Percentiles rank a stretch among this genome's conserved stretches.
These are phyloP conservation scores for Sesamia nonagrioides DNA, from an alignment of 1,140 invertebrate genomes.

Conservation along the genomic window DNA sequence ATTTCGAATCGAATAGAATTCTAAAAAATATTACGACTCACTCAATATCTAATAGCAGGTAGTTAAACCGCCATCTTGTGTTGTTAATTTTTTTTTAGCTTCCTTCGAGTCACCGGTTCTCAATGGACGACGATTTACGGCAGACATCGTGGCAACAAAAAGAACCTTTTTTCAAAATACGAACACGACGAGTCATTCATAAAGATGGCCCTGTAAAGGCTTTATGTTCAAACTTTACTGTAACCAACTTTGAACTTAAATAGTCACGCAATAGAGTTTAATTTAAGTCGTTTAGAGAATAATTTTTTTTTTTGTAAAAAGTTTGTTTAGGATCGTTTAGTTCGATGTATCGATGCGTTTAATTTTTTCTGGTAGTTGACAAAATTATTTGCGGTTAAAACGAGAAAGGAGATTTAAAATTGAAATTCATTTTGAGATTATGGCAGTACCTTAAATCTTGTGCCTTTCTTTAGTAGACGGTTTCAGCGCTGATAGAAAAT, in stretches of 20 bases:
- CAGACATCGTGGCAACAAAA: slow-evolving; percentile 78
- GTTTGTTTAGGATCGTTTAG: slow-evolving; percentile 49
- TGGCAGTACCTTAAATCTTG: slow-evolving; percentile 14
- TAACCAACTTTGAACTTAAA: slow-evolving; percentile 17
- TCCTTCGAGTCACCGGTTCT: slow-evolving; percentile 60
- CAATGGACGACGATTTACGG: slow-evolving; percentile 75
- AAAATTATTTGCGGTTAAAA: slow-evolving; percentile 48
- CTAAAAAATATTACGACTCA: slow-evolving; percentile 42
- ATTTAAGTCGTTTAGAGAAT: neutral
- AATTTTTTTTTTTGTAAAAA: slow-evolving; percentile 44
- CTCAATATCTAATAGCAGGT: slow-evolving; percentile 53
- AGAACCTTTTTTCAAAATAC: slow-evolving; percentile 61
- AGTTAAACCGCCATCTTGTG: slow-evolving; percentile 62
- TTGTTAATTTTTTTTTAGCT: slow-evolving; percentile 68
- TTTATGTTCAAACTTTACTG: slow-evolving; percentile 32
- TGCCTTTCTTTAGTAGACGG: slow-evolving; percentile 16
- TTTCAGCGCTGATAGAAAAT: neutral
- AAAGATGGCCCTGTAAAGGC: slow-evolving; percentile 58
- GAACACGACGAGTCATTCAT: slow-evolving; percentile 69
- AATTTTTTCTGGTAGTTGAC: slow-evolving; percentile 42
- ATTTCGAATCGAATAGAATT: slow-evolving; percentile 16
- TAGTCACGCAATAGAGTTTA: neutral
- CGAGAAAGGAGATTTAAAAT: slow-evolving; percentile 37
- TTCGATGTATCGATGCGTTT: slow-evolving; percentile 42
- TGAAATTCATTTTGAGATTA: slow-evolving; percentile 43